Evolutionary conservation across 2,888 invertebrate genomes (phyloP), one percentile per base, ranked within the genome.

Genomic region (Biston stratarius): DNA sequence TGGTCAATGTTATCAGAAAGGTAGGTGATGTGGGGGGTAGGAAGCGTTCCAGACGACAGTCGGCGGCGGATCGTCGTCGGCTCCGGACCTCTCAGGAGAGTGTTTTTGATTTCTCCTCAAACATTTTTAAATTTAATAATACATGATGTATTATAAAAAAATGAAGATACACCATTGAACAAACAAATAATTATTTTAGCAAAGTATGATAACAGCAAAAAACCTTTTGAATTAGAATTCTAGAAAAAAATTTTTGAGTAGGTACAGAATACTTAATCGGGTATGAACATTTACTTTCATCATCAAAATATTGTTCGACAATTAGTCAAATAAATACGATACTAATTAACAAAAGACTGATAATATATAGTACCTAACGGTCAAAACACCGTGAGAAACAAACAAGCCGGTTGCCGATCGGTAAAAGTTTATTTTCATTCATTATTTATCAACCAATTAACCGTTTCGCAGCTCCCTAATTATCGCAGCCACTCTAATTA

Each of bases 11-110:
- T 92, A 92, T 92, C 91, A 82, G 67, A 67, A 66, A 73, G 80
- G 77, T 84, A 92, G 88, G 85, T 85, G 83, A 88, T 83, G 85
- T 91, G 77, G 88, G 85, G 87, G 85, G 87, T 89, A 72, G 63
- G 71, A 68, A 68, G 77, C 74, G 70, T 73, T 66, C 63, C 53
- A 61, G 72, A 63, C 69, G 74, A 77, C 91, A 93, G 92, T 92
- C 92, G 92, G 85, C 81, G 92, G 82, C 75, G 84, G 91, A 93
- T 88, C 87, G 92, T 89, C 86, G 84, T 81, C 90, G 93, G 71
- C 92, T 84, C 52, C 83, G 80, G 86, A 90, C 82, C 83, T 73
- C 75, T 71, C 40, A 58, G 69, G 80, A 74, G 78, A 77, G 72
- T 48, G 70, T 81, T 70, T 76, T 73, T 73, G 6, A 64, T 66